Conservation (phyloP, 2,113 vertebrate genomes). For the Bettongia penicillata region DNA sequence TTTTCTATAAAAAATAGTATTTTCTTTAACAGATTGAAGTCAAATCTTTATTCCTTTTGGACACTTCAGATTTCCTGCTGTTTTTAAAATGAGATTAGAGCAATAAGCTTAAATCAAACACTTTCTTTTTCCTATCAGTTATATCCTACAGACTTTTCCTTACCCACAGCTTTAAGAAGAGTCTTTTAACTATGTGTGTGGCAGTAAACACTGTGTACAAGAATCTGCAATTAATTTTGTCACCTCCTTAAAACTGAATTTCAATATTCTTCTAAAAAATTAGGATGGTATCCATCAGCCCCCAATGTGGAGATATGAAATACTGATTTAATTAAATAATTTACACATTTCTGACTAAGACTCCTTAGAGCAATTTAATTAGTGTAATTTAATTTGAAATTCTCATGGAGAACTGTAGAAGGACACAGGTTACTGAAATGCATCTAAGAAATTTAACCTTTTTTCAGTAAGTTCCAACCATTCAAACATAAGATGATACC, state of each 20-base stretch:
- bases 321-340: slow-evolving; percentile 42
- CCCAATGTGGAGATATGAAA: rapidly evolving
- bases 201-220: neutral
- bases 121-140: neutral
- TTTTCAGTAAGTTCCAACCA: neutral
- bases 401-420: neutral
- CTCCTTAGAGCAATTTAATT: slow-evolving; percentile 13
- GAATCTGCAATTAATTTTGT: neutral
- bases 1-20: slow-evolving; percentile 36
- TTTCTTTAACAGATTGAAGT: slow-evolving; percentile 57
- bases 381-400: slow-evolving; percentile 10
- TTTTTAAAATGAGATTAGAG: slow-evolving; percentile 39
- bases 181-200: neutral
- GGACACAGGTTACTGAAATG: neutral
- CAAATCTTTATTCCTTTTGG: slow-evolving; percentile 27
- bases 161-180: slow-evolving; percentile 28
- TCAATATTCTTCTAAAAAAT: neutral
- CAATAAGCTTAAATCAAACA: slow-evolving; percentile 38
- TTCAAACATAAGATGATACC: slow-evolving; percentile 11
- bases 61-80: slow-evolving; percentile 48
- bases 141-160: slow-evolving; percentile 13
- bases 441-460: neutral
- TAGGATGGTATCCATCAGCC: neutral
- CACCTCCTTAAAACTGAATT: neutral
- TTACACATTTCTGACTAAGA: neutral